A percentile compares a stretch with the other conserved stretches of the same genome.
These are phyloP conservation scores for Blastobasis adustella DNA, from an alignment of 2,888 invertebrate genomes.

Conservation along the genomic window DNA sequence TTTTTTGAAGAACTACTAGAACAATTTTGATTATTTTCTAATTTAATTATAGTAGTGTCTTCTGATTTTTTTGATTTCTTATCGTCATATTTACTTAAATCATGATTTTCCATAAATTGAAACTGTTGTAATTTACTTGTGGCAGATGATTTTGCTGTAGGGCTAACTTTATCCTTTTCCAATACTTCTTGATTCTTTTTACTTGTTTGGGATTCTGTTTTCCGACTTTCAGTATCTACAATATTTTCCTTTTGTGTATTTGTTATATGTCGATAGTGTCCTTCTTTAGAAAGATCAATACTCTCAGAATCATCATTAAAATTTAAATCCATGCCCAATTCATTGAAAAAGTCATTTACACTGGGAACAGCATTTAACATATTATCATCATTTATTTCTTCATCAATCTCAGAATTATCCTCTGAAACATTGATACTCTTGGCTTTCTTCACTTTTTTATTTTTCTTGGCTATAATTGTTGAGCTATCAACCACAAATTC, in stretches of 20 bases:
- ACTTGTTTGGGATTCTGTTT: constrained; percentile 9
- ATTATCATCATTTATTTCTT: constrained; percentile 25
- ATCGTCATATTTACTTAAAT: constrained; percentile 46
- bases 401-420: constrained; percentile 18
- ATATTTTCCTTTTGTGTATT: constrained; percentile 6
- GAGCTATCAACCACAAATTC: constrained; percentile 35
- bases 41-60: constrained; percentile 18
- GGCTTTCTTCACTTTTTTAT: constrained; percentile 24
- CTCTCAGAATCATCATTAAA: constrained; percentile 15
- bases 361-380: constrained; percentile 57
- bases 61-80: constrained; percentile 16
- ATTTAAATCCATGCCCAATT: constrained; percentile 49
- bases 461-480: constrained; percentile 25
- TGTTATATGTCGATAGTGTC: background rate
- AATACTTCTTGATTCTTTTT: constrained; percentile 9
- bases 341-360: constrained; percentile 58
- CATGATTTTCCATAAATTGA: constrained; percentile 40
- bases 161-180: constrained; percentile 4
- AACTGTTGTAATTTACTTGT: constrained; percentile 50
- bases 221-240: background rate
- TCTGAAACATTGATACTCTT: constrained; percentile 15
- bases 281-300: no score
- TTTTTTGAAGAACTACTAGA: constrained; percentile 17
- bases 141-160: constrained; percentile 15
- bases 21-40: constrained; percentile 20